A percentile compares a stretch with the other conserved stretches of the same genome.
These are phyloP conservation scores for Pectinophora gossypiella DNA, from an alignment of 1,140 invertebrate genomes.

Conservation along the genomic window DNA sequence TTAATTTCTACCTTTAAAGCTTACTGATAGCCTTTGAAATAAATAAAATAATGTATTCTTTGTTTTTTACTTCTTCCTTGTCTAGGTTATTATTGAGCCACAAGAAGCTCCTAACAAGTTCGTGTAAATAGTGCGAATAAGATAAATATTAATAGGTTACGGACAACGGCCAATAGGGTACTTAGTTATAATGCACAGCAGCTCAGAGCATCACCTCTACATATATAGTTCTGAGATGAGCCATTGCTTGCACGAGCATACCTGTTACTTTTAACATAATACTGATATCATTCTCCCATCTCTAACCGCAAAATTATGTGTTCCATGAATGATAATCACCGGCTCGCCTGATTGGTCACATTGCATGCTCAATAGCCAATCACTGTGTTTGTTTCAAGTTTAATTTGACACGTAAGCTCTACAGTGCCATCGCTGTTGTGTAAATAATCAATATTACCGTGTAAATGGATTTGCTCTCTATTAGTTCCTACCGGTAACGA, in stretches of 20 bases:
- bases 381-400: neutral
- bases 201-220: neutral
- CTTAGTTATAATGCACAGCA: neutral
- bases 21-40: too few species aligned
- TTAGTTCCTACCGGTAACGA: conserved; percentile 14
- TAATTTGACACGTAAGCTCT: neutral
- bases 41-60: too few species aligned
- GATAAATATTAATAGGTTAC: neutral
- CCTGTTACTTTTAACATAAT: neutral
- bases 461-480: conserved; percentile 17
- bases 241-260: neutral
- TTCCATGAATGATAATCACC: conserved; percentile 27
- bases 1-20: too few species aligned
- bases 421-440: neutral
- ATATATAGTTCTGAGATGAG: neutral
- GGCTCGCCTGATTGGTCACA: neutral
- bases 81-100: too few species aligned
- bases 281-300: neutral
- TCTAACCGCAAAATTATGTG: conserved; percentile 29
- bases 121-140: too few species aligned
- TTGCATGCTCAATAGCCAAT: neutral
- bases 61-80: too few species aligned
- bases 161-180: neutral
- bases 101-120: too few species aligned
- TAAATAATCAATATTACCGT: neutral